Conservation (phyloP, 2,888 invertebrate species). For the Eilema sororculum region DNA sequence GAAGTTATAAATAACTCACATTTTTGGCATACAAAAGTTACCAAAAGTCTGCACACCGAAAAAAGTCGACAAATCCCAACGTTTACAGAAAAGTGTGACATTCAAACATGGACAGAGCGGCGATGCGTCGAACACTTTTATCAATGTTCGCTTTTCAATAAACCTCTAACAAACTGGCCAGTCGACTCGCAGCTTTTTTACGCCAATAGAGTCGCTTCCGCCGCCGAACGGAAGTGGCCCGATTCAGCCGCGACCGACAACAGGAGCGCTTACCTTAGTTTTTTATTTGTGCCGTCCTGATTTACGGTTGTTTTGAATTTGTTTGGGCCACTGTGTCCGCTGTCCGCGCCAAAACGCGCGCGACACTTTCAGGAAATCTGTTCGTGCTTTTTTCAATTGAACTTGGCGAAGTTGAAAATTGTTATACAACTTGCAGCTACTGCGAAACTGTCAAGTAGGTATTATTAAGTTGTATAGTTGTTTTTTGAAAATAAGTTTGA, state of each 20-base stretch:
- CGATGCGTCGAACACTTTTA: slow-evolving; percentile 69
- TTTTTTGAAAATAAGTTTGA: too few species aligned
- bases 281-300: slow-evolving; percentile 83
- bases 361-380: slow-evolving; percentile 74
- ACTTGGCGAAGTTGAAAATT: slow-evolving; percentile 53
- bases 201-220: slow-evolving; percentile 82
- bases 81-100: slow-evolving; percentile 61
- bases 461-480: neutral
- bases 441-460: slow-evolving; percentile 2
- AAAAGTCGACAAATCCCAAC: slow-evolving; percentile 46
- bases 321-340: slow-evolving; percentile 65
- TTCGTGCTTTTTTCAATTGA: slow-evolving; percentile 57
- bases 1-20: slow-evolving; percentile 18
- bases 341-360: slow-evolving; percentile 77
- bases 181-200: slow-evolving; percentile 80
- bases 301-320: slow-evolving; percentile 85
- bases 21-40: slow-evolving; percentile 10
- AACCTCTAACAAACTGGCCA: slow-evolving; percentile 76
- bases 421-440: slow-evolving; percentile 26
- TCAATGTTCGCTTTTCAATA: slow-evolving; percentile 77
- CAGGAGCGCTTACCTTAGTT: slow-evolving; percentile 86
- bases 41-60: slow-evolving; percentile 25
- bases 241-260: slow-evolving; percentile 76
- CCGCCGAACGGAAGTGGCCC: slow-evolving; percentile 76
- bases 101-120: slow-evolving; percentile 52